These are phyloP conservation scores for Tauraco hartlaubi DNA, from an alignment of 2,797 vertebrate species.

Conservation along the genomic window DNA sequence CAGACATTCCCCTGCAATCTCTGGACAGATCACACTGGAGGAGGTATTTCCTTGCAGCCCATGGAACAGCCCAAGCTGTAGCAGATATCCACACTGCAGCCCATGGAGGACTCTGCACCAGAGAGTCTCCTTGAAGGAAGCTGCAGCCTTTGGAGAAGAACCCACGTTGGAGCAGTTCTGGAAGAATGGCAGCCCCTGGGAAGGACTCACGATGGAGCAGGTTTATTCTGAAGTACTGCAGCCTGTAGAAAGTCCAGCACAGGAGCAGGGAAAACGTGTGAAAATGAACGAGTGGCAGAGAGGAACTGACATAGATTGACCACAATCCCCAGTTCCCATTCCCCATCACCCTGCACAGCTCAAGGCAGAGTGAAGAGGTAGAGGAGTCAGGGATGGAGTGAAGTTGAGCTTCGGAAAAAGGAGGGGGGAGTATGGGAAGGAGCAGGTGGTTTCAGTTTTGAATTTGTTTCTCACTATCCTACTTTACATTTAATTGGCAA, in stretches of 20 bases:
- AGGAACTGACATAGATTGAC: background rate
- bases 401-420: background rate
- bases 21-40: background rate
- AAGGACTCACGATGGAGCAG: background rate
- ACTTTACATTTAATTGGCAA: background rate
- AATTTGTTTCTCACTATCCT: background rate
- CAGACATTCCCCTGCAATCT: background rate
- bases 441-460: background rate
- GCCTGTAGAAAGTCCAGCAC: accelerated
- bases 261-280: background rate
- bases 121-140: background rate
- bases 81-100: background rate
- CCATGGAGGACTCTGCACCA: background rate
- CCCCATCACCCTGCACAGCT: background rate
- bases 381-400: background rate
- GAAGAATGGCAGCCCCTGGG: background rate
- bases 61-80: background rate
- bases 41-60: background rate
- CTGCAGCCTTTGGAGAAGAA: background rate
- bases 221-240: background rate
- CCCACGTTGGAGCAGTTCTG: background rate
- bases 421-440: accelerated
- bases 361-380: background rate
- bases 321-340: background rate
- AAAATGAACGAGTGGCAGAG: background rate